Percentiles rank a stretch among this genome's conserved stretches.
Conservation (phyloP, 2,113 vertebrate species). For the Boleophthalmus pectinirostris region DNA sequence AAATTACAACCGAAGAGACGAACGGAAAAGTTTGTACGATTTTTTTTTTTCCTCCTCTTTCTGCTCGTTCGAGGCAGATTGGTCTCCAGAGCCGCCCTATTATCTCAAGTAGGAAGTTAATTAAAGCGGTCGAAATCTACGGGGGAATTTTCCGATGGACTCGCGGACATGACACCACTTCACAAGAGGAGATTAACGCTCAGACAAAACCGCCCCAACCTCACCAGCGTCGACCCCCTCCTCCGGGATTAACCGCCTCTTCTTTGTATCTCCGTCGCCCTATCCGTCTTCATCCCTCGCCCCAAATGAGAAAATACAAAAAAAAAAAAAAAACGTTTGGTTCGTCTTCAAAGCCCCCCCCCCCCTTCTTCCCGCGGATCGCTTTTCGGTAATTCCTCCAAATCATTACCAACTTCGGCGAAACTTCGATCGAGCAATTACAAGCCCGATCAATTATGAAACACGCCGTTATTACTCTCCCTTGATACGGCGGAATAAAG, state of each 20-base stretch:
- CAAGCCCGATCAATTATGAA: constrained; percentile 86
- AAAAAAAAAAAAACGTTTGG: constrained; percentile 18
- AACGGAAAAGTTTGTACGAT: constrained; percentile 71
- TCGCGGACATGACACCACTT: constrained; percentile 78
- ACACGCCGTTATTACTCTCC: constrained; percentile 83
- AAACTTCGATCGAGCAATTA: constrained; percentile 86
- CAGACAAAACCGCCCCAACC: constrained; percentile 74
- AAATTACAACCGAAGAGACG: constrained; percentile 51
- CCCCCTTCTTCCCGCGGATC: constrained; percentile 43
- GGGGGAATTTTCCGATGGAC: constrained; percentile 73
- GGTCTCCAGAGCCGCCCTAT: constrained; percentile 70
- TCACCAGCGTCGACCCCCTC: constrained; percentile 42
- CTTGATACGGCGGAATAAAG: constrained; percentile 80
- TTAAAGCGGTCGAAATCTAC: constrained; percentile 82
- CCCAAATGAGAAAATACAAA: constrained; percentile 58
- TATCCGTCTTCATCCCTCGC: constrained; percentile 56
- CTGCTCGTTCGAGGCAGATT: constrained; percentile 51
- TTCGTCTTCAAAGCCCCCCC: constrained; percentile 69
- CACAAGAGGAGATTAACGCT: constrained; percentile 75
- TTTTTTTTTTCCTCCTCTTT: constrained; percentile 56
- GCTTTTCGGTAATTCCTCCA: constrained; percentile 77
- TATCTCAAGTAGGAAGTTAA: constrained; percentile 81
- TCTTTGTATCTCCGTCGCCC: constrained; percentile 53
- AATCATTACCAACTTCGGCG: constrained; percentile 82
- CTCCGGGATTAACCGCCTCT: constrained; percentile 73